Conservation (phyloP, 2,888 invertebrate genomes). For the Stenurella melanura region DNA sequence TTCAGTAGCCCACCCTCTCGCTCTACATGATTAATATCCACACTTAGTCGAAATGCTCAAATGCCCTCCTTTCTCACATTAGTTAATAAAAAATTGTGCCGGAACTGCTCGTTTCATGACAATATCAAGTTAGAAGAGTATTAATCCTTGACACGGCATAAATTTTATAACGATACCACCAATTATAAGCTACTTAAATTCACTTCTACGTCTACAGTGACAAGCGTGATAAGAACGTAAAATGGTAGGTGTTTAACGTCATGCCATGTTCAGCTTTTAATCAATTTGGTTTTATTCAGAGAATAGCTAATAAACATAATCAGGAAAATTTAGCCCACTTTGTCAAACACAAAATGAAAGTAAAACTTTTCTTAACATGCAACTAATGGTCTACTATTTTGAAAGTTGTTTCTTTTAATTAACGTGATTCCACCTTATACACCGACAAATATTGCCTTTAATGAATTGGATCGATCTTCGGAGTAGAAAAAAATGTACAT, state of each 20-base stretch:
- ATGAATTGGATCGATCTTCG: too few relatives aligned
- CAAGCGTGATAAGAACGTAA: conserved; percentile 35
- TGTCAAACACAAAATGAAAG: too few relatives aligned
- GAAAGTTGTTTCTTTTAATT: too few relatives aligned
- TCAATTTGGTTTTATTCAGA: conserved; percentile 27
- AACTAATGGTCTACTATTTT: too few relatives aligned
- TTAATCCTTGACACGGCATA: conserved; percentile 39
- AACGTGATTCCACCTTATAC: too few relatives aligned
- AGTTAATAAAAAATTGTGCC: conserved; percentile 25
- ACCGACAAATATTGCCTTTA: too few relatives aligned
- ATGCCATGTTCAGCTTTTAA: conserved; percentile 29
- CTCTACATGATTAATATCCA: conserved; percentile 24
- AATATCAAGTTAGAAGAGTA: conserved; percentile 35
- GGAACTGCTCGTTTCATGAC: conserved; percentile 34
- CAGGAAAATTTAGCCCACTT: too few relatives aligned
- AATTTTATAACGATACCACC: conserved; percentile 41
- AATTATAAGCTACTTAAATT: conserved; percentile 44
- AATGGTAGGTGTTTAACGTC: conserved; percentile 34
- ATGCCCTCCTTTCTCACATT: conserved; percentile 14
- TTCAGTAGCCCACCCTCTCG: conserved; percentile 3
- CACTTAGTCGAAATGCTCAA: conserved; percentile 9
- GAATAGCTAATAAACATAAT: neutral
- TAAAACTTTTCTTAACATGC: too few relatives aligned
- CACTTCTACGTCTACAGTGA: conserved; percentile 39
- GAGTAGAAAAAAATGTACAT: too few relatives aligned